Conservation (phyloP, 92 coral and sea anemone genomes). For the Paragorgia papillata region DNA sequence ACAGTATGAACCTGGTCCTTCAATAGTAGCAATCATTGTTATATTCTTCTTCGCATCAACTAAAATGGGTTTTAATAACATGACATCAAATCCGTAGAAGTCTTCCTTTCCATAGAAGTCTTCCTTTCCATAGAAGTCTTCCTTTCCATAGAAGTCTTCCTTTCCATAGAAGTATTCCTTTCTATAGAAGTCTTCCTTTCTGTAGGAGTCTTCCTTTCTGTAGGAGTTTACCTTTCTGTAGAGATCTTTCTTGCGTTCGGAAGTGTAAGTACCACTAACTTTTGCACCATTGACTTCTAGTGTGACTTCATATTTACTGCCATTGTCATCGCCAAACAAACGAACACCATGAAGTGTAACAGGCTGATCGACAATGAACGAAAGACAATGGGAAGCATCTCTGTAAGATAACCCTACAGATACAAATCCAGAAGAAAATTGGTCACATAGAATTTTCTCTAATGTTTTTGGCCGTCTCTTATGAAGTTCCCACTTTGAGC, state of each 20-base stretch:
- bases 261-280: background rate
- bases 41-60: constrained; percentile 56
- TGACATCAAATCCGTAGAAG: constrained; percentile 65
- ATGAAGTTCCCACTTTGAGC: too few species aligned
- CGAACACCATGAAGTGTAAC: constrained; percentile 69
- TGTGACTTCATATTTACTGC: constrained; percentile 35
- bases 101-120: too few species aligned
- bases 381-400: constrained; percentile 9
- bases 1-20: constrained; percentile 72
- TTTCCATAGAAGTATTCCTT: too few species aligned
- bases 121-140: too few species aligned
- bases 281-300: background rate
- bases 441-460: too few species aligned
- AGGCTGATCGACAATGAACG: constrained; percentile 63
- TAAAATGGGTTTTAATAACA: constrained; percentile 52
- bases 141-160: too few species aligned
- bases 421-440: too few species aligned
- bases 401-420: too few species aligned
- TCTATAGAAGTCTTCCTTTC: too few species aligned
- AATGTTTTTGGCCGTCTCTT: too few species aligned
- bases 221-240: too few species aligned
- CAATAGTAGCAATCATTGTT: constrained; percentile 56
- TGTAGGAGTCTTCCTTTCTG: too few species aligned
- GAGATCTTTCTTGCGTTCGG: background rate
- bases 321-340: constrained; percentile 67